These are phyloP conservation scores for Ectropis crepuscularia DNA, from an alignment of 2,888 invertebrate genomes.

Conservation along the genomic window DNA sequence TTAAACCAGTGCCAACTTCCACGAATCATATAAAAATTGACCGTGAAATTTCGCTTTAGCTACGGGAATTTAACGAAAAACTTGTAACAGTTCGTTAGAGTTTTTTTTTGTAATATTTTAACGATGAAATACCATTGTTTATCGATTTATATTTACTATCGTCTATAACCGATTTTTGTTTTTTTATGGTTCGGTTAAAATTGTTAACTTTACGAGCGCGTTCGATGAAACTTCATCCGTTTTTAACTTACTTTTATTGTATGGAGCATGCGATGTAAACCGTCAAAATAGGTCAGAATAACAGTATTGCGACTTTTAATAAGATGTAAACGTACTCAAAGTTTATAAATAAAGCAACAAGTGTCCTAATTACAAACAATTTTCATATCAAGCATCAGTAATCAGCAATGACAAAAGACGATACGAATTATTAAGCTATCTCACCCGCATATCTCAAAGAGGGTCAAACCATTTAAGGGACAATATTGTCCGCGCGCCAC, in stretches of 20 bases:
- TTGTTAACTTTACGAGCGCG: conserved; percentile 17
- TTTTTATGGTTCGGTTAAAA: conserved; percentile 32
- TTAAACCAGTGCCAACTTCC: conserved; percentile 80
- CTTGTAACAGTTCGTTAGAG: conserved; percentile 51
- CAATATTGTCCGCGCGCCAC: conserved; percentile 70
- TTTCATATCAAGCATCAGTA: conserved; percentile 51
- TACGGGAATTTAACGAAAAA: conserved; percentile 63
- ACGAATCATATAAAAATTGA: conserved; percentile 80
- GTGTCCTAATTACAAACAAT: conserved; percentile 49
- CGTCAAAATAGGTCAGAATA: conserved; percentile 4
- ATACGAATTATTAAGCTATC: conserved; percentile 69
- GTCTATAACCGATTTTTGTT: conserved; percentile 35
- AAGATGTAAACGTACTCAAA: not conserved
- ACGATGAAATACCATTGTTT: conserved; percentile 43
- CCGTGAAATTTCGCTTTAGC: conserved; percentile 80
- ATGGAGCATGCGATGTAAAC: not conserved
- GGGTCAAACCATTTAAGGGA: conserved; percentile 74
- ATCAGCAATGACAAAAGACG: conserved; percentile 55
- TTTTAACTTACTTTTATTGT: conserved; percentile 8
- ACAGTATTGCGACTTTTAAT: not conserved
- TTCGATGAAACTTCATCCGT: conserved; percentile 6
- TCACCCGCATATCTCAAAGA: conserved; percentile 72
- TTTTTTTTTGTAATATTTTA: conserved; percentile 39
- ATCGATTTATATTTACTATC: conserved; percentile 39
- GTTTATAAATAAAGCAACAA: conserved; percentile 37